Conservation (phyloP, 2,888 invertebrate genomes). For the Plusia festucae region DNA sequence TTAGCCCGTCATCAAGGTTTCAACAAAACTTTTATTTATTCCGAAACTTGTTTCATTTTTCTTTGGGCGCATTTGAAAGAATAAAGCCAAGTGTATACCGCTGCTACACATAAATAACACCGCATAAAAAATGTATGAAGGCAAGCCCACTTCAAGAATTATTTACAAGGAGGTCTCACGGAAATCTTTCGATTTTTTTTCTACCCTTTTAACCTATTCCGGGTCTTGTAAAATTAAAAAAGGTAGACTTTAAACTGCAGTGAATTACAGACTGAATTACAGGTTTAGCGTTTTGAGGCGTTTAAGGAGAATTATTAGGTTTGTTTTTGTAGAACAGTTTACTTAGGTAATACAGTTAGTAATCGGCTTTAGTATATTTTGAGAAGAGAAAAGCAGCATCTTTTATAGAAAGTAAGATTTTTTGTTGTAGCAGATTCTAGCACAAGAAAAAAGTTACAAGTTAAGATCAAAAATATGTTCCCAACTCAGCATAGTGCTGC, state of each 20-base stretch:
- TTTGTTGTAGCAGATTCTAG: too few relatives aligned
- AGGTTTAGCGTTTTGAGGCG: neutral
- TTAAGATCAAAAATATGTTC: too few relatives aligned
- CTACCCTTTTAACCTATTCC: slow-evolving; percentile 54
- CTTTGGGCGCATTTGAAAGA: slow-evolving; percentile 71
- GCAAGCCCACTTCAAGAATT: slow-evolving; percentile 71
- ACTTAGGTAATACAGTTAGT: neutral
- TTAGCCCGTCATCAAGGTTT: slow-evolving; percentile 76
- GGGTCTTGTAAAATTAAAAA: slow-evolving; percentile 44
- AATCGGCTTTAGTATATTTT: neutral
- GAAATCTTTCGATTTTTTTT: slow-evolving; percentile 47
- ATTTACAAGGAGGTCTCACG: slow-evolving; percentile 61
- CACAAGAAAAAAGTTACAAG: too few relatives aligned
- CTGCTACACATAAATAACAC: slow-evolving; percentile 73
- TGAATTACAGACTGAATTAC: slow-evolving; percentile 38
- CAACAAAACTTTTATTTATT: slow-evolving; percentile 85
- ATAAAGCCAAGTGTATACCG: slow-evolving; percentile 67
- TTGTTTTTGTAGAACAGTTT: neutral
- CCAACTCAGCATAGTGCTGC: too few relatives aligned
- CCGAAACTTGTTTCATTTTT: slow-evolving; percentile 86
- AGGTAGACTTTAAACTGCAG: slow-evolving; percentile 35
- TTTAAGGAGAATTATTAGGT: slow-evolving; percentile 1
- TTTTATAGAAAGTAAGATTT: too few relatives aligned
- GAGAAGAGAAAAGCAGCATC: too few relatives aligned
- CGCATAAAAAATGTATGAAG: slow-evolving; percentile 78